These are phyloP conservation scores for Podarcis siculus DNA, from an alignment of 2,797 vertebrate species.

Conservation along the genomic window DNA sequence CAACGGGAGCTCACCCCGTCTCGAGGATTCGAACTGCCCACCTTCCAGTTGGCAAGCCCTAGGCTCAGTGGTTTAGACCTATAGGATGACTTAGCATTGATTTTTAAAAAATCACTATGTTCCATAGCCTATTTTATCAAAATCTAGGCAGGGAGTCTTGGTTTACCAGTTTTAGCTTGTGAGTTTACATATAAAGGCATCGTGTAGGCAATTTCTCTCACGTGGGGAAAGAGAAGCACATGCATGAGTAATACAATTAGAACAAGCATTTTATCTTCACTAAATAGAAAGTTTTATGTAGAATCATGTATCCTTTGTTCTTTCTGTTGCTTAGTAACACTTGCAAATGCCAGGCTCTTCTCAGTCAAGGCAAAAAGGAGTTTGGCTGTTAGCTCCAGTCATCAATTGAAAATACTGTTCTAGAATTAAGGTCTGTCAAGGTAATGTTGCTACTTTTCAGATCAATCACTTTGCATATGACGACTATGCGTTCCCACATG, in stretches of 20 bases:
- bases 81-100: neutral
- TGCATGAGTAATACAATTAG: neutral
- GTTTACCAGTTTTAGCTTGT: neutral
- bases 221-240: neutral
- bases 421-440: slow-evolving; percentile 70
- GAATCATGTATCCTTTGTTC: slow-evolving; percentile 33
- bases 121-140: neutral
- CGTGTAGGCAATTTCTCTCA: neutral
- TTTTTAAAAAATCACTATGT: neutral
- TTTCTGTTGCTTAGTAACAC: slow-evolving; percentile 68
- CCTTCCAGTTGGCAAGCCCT: too few species aligned
- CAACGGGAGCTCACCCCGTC: too few species aligned
- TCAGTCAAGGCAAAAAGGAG: slow-evolving; percentile 18
- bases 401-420: slow-evolving; percentile 66
- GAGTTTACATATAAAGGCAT: neutral
- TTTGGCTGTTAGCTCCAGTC: slow-evolving; percentile 55
- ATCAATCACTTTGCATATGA: slow-evolving; percentile 63
- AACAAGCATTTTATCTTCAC: neutral
- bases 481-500: slow-evolving; percentile 56
- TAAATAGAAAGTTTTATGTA: neutral
- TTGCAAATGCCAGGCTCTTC: slow-evolving; percentile 32
- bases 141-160: neutral
- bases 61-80: too few species aligned
- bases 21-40: too few species aligned
- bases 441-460: slow-evolving; percentile 55